Percentiles rank a stretch among this genome's conserved stretches.
Evolutionary conservation across 2,888 invertebrate genomes (phyloP).

Genomic region (Hirtodrosophila histrioides): DNA sequence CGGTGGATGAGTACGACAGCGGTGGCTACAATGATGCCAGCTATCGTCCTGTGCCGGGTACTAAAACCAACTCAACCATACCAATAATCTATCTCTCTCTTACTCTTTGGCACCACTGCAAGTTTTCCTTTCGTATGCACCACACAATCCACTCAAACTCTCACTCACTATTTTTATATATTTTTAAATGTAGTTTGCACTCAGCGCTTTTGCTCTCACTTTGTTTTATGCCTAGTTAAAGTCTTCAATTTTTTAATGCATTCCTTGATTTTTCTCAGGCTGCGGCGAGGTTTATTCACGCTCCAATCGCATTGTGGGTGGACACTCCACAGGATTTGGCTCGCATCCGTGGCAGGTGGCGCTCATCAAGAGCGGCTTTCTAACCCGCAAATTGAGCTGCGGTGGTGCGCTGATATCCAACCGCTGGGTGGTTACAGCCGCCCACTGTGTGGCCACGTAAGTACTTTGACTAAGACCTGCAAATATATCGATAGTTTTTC

Average conservation of each 20-base stretch:
- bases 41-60: slow-evolving; percentile 84
- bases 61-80: slow-evolving; percentile 42
- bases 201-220: slow-evolving; percentile 25
- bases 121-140: slow-evolving; percentile 47
- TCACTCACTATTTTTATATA: slow-evolving; percentile 11
- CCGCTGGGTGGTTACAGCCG: slow-evolving; percentile 96
- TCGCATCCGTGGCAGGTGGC: slow-evolving; percentile 98
- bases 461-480: slow-evolving; percentile 78
- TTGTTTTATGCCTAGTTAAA: background rate
- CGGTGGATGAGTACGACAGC: slow-evolving; percentile 74
- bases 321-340: slow-evolving; percentile 94
- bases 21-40: slow-evolving; percentile 73
- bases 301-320: slow-evolving; percentile 95
- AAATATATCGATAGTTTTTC: too few species aligned
- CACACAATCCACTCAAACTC: slow-evolving; percentile 23
- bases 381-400: slow-evolving; percentile 95
- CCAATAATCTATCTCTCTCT: slow-evolving; percentile 6
- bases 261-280: slow-evolving; percentile 86
- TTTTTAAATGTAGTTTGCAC: slow-evolving; percentile 27
- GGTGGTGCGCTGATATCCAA: slow-evolving; percentile 95
- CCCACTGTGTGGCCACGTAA: slow-evolving; percentile 96
- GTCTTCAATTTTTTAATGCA: too few species aligned
- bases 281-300: slow-evolving; percentile 95
- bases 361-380: slow-evolving; percentile 94
- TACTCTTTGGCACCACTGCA: slow-evolving; percentile 49